These are phyloP conservation scores for Asarcornis scutulata DNA, from an alignment of 2,113 vertebrate species.

Conservation along the genomic window DNA sequence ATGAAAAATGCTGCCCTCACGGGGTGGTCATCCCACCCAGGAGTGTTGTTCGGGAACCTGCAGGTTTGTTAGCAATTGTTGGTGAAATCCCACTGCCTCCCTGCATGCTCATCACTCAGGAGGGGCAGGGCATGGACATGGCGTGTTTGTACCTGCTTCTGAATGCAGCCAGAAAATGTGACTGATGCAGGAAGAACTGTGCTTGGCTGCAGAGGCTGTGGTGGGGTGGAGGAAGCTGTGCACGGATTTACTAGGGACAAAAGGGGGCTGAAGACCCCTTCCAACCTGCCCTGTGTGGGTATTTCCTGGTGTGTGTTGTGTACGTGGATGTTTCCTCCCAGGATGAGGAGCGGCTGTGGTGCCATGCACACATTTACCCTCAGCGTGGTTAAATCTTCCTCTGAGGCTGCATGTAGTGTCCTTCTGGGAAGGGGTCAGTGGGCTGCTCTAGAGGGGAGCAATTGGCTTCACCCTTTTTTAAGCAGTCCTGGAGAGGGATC, in stretches of 20 bases:
- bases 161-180: background rate
- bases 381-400: background rate
- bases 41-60: background rate
- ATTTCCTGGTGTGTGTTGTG: rapidly evolving
- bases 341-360: rapidly evolving
- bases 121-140: background rate
- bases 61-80: background rate
- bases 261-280: background rate
- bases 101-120: background rate
- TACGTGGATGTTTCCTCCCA: background rate
- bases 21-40: no score
- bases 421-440: background rate
- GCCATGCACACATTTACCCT: background rate
- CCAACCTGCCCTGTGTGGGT: background rate
- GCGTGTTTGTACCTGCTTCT: background rate
- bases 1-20: background rate
- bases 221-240: background rate
- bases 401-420: background rate
- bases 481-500: background rate
- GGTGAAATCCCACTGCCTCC: background rate
- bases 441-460: background rate
- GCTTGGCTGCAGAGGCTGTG: background rate
- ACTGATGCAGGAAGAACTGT: background rate
- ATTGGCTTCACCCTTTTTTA: background rate
- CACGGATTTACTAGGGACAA: background rate